Conservation (phyloP, 2,113 vertebrate species). For the Cettia cetti region DNA sequence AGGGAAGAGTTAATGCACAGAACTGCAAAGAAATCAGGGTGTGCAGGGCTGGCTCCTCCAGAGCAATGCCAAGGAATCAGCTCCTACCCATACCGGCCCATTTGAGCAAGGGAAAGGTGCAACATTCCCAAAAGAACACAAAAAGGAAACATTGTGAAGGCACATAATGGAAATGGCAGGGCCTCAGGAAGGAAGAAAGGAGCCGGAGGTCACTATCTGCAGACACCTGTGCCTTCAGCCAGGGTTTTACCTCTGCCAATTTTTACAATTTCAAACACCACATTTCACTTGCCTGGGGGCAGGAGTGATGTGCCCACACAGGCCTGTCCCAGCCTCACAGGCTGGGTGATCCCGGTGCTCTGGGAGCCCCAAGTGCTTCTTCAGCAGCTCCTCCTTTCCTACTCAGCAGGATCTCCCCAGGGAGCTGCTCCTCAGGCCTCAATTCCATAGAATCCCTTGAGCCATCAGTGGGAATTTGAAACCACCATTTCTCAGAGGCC, state of each 20-base stretch:
- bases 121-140: not conserved
- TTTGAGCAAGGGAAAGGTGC: not conserved
- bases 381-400: not conserved
- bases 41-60: not conserved
- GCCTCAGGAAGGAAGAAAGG: not conserved
- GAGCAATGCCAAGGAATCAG: not conserved
- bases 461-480: not conserved
- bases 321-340: not conserved
- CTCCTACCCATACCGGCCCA: not conserved
- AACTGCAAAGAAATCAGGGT: not conserved
- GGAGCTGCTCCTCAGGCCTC: not conserved
- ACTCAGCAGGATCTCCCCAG: not conserved
- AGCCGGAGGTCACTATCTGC: not conserved
- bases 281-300: not conserved
- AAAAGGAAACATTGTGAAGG: not conserved
- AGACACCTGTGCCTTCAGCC: not conserved
- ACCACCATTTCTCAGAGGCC: not conserved
- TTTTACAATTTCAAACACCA: not conserved
- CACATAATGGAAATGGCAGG: accelerated
- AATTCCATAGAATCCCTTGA: not conserved
- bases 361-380: not conserved
- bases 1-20: not conserved
- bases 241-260: not conserved
- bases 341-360: not conserved
- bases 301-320: not conserved